A percentile compares a stretch with the other conserved stretches of the same genome.
These are phyloP conservation scores for Aleiodes leptofemur DNA, from an alignment of 2,888 invertebrate species.

Conservation along the genomic window DNA sequence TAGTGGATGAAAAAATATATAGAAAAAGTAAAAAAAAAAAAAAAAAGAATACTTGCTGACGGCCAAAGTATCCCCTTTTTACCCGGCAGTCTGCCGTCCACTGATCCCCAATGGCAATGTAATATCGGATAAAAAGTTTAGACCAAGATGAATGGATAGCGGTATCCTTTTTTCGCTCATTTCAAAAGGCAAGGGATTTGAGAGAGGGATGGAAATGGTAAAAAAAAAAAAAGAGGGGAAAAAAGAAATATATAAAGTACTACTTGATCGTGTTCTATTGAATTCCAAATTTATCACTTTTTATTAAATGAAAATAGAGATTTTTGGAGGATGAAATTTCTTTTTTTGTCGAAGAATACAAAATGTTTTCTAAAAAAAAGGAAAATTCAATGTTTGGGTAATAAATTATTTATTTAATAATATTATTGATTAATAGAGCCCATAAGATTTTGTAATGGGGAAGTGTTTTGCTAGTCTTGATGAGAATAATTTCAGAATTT, in stretches of 20 bases:
- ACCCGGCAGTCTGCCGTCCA: conserved; percentile 37
- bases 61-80: conserved; percentile 42
- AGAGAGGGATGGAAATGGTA: background rate
- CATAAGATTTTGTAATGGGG: too few species aligned
- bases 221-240: conserved; percentile 1
- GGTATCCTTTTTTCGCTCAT: conserved; percentile 5
- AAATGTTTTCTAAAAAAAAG: too few species aligned
- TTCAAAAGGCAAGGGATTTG: conserved; percentile 31
- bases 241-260: conserved; percentile 21
- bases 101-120: conserved; percentile 40
- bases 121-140: conserved; percentile 60
- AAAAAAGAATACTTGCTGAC: conserved; percentile 43
- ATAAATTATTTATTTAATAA: too few species aligned
- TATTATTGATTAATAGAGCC: too few species aligned
- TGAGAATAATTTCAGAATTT: too few species aligned
- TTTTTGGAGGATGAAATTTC: too few species aligned
- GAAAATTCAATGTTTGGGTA: too few species aligned
- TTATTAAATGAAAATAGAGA: too few species aligned
- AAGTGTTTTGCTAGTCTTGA: too few species aligned
- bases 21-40: background rate
- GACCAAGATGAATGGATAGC: conserved; percentile 57
- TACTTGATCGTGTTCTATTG: conserved; percentile 2
- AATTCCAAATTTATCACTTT: too few species aligned
- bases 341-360: too few species aligned
- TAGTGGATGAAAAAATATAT: conserved; percentile 9